phyloP scores from a whole-genome alignment of 2,797 vertebrate genomes.

The Spinus olivaceus region DNA sequence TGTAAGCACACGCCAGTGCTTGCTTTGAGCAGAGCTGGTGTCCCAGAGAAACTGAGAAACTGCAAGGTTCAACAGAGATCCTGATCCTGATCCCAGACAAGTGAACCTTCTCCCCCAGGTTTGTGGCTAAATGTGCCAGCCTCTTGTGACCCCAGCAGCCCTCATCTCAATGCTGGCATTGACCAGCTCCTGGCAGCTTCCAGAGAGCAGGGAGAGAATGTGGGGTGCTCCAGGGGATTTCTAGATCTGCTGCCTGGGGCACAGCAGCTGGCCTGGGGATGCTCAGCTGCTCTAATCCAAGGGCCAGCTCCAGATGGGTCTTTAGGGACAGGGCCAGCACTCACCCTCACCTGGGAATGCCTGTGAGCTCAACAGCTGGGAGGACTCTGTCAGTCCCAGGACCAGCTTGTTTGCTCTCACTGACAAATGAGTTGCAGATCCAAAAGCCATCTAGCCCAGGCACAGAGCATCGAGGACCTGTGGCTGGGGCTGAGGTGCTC shows the following conservation, averaged over 20 bases:
- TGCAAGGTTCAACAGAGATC: not conserved
- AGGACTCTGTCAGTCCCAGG: not conserved
- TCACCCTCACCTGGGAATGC: not conserved
- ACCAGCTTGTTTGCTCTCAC: not conserved
- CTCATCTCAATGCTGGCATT: not conserved
- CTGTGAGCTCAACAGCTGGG: fast-evolving
- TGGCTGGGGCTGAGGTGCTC: not conserved
- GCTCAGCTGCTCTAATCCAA: too few relatives aligned
- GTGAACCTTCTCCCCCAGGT: not conserved
- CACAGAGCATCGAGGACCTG: not conserved
- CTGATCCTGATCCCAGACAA: not conserved
- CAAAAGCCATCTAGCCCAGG: not conserved
- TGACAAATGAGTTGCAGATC: not conserved
- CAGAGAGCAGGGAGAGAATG: not conserved
- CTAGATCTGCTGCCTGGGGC: not conserved
- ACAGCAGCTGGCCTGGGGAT: fast-evolving
- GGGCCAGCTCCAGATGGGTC: not conserved
- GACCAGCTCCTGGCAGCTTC: not conserved
- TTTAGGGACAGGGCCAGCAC: not conserved
- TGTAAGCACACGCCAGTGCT: not conserved
- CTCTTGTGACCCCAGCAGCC: fast-evolving
- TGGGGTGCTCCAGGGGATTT: not conserved
- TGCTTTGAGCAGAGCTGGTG: fast-evolving
- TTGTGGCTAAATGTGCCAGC: fast-evolving
- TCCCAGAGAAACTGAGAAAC: not conserved